Conservation (phyloP, 1,140 invertebrate genomes). For the Branchinecta lynchi region DNA sequence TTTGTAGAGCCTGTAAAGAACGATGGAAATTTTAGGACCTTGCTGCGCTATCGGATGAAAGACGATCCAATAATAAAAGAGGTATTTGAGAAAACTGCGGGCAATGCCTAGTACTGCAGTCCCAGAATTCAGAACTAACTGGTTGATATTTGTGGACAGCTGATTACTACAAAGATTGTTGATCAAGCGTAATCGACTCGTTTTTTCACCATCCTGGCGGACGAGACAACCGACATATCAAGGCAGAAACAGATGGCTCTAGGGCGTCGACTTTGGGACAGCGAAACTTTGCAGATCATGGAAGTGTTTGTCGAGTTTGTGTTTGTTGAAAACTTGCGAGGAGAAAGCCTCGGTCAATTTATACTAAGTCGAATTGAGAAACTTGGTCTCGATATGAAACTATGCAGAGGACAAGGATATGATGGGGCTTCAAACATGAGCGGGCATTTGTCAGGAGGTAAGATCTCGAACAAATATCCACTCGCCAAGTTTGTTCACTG, state of each 20-base stretch:
- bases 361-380: slow-evolving; percentile 2
- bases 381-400: slow-evolving; percentile 9
- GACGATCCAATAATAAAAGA: no score
- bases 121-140: no score
- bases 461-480: slow-evolving; percentile 6
- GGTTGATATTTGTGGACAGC: no score
- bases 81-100: no score
- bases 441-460: background rate
- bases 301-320: slow-evolving; percentile 1
- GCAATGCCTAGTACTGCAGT: no score
- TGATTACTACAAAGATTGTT: no score
- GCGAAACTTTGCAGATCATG: background rate
- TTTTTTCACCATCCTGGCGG: slow-evolving; percentile 5
- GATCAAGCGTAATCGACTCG: background rate
- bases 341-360: no score
- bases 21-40: no score
- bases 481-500: slow-evolving; percentile 1
- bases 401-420: background rate
- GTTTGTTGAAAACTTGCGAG: background rate
- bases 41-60: no score
- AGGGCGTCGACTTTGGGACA: no score
- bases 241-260: no score
- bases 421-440: slow-evolving; percentile 5
- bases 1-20: no score
- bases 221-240: slow-evolving; percentile 5